Evolutionary conservation across 2,797 vertebrate species (phyloP).

Genomic region (Acrossocheilus wenchowensis): DNA sequence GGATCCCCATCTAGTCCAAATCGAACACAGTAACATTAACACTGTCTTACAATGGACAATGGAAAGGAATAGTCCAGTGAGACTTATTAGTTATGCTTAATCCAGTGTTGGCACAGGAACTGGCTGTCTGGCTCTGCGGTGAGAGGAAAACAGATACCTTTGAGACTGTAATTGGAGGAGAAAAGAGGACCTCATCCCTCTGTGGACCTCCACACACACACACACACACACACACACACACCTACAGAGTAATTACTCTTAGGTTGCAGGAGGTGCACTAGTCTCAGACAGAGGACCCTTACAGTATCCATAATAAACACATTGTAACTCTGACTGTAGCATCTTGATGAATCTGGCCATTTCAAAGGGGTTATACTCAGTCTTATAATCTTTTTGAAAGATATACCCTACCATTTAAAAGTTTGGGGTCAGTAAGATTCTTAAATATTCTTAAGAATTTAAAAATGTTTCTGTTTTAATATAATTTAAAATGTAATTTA

Average conservation of each 20-base stretch:
- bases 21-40: conserved; percentile 1
- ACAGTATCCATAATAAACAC: background rate
- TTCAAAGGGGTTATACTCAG: background rate
- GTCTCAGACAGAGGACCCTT: background rate
- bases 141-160: conserved; percentile 34
- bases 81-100: conserved; percentile 43
- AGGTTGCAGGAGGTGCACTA: conserved; percentile 9
- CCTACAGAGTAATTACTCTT: conserved; percentile 27
- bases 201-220: conserved; percentile 7
- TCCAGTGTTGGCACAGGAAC: conserved; percentile 26
- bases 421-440: background rate
- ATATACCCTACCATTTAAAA: background rate
- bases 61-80: conserved; percentile 29
- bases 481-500: background rate
- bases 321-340: background rate
- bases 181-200: conserved; percentile 37
- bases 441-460: background rate
- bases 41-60: background rate
- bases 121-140: background rate
- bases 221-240: conserved; percentile 3
- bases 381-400: background rate
- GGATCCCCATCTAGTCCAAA: background rate
- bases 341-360: background rate
- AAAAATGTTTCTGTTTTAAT: background rate
- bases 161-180: conserved; percentile 46